Evolutionary conservation across 2,797 vertebrate species (phyloP).

Genomic region (Knipowitschia caucasica): DNA sequence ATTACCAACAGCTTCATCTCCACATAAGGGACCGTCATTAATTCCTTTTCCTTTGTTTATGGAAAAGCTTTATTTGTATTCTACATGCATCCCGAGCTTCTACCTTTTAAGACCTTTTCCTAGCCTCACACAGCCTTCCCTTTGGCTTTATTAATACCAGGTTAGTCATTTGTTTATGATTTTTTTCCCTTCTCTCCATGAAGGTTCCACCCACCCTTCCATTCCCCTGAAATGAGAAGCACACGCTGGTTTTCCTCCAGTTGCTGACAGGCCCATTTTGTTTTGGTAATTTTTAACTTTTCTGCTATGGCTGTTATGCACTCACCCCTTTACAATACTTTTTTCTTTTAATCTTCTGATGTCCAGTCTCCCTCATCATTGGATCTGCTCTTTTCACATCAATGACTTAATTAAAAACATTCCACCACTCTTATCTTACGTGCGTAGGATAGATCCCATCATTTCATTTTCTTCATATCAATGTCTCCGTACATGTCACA

Average conservation of each 20-base stretch:
- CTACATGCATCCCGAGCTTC: constrained; percentile 6
- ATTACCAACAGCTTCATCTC: not conserved
- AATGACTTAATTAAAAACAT: constrained; percentile 40
- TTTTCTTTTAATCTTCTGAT: constrained; percentile 28
- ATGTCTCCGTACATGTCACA: constrained; percentile 5
- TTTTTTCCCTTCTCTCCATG: constrained; percentile 34
- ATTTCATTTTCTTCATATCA: constrained; percentile 32
- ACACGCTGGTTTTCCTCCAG: constrained; percentile 40
- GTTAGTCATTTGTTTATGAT: constrained; percentile 37
- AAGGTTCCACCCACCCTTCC: constrained; percentile 25
- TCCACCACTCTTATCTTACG: constrained; percentile 30
- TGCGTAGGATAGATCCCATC: constrained; percentile 16
- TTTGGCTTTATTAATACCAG: constrained; percentile 33
- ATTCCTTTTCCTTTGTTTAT: constrained; percentile 29
- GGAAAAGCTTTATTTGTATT: constrained; percentile 14
- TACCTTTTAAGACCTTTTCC: constrained; percentile 16
- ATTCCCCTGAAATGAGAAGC: constrained; percentile 57
- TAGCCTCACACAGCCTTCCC: constrained; percentile 14
- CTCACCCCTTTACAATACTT: constrained; percentile 3
- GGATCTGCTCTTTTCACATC: constrained; percentile 27
- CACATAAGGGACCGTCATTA: constrained; percentile 12
- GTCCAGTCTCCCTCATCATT: constrained; percentile 24
- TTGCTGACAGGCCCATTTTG: constrained; percentile 39
- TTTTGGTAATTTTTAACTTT: constrained; percentile 48
- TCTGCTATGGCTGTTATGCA: constrained; percentile 25